Evolutionary conservation across 2,888 invertebrate genomes (phyloP), one percentile per base, ranked within the genome.

Genomic region (Metopia argyrocephala): DNA sequence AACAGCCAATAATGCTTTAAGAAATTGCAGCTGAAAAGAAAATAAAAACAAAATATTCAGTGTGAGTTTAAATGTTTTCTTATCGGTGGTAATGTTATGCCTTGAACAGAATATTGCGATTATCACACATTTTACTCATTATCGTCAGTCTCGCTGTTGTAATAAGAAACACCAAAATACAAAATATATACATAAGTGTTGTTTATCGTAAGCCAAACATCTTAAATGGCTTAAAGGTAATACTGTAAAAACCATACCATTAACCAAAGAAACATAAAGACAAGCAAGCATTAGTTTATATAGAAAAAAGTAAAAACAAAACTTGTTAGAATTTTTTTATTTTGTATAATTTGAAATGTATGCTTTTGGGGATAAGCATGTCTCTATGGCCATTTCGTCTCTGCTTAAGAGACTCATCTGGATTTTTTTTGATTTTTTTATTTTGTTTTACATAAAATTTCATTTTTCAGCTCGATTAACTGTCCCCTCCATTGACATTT

Each of bases 81-180:
- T 73, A 68, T 66, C 78, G 75, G 38, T 66, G 70, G 78, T 56
- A 78, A 75, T 81, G 78, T 78, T 50, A 78, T 61, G 61, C 70
- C 61, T 48, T 38, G 74, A 45, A 73, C 71, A 50, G 64, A 73
- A 76, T 57, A 73, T 65, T 59, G 70, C 50, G 70, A 81, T 81
- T 81, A 81, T 81, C 78, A 75, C 70, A 78, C 74, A 38, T 66
- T 71, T 70, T 71, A 28, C 81, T 81, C 81, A 81, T 81, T 81
- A 81, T 74, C 78, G 70, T 65, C 7, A 52, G n/a, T n/a, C n/a
- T n/a, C n/a, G n/a, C 38, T 38, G 15, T 9, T 71, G 78, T 70
- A 78, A 81, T 78, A 78, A 74, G 54, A 74, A 9, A 38, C 6
- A 38, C 38, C 9, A 9, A 12, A 9, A 31, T 6, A 38, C 38